phyloP scores from a whole-genome alignment of 2,113 vertebrate genomes.

The Progne subis region DNA sequence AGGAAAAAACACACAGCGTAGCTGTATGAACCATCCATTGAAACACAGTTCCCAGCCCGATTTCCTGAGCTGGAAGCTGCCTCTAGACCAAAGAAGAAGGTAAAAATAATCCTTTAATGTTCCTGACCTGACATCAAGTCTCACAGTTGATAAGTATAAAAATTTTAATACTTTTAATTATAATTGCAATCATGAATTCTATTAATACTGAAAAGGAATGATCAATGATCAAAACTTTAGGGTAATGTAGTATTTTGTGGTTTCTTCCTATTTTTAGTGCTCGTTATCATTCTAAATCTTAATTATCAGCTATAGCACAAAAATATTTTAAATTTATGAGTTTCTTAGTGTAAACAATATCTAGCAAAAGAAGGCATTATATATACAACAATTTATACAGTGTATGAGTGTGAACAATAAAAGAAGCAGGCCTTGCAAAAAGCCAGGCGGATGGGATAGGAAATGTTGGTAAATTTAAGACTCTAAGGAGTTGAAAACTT shows the following conservation, averaged over 20 bases:
- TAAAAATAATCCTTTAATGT: neutral
- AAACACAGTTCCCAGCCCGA: accelerated
- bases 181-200: neutral
- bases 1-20: neutral
- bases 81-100: neutral
- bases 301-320: neutral
- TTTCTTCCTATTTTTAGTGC: neutral
- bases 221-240: neutral
- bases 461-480: neutral
- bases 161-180: neutral
- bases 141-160: neutral
- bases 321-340: neutral
- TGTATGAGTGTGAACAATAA: neutral
- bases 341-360: neutral
- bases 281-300: neutral
- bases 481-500: neutral
- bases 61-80: neutral
- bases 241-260: neutral
- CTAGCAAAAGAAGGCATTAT: neutral
- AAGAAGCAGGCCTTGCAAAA: neutral
- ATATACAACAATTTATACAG: neutral
- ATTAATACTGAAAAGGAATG: neutral
- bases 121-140: neutral
- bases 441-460: neutral
- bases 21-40: neutral